Base-by-base conservation (phyloP, 30 jellyfish, hydroid and myxozoan species). In the Aurelia coerulea region DNA sequence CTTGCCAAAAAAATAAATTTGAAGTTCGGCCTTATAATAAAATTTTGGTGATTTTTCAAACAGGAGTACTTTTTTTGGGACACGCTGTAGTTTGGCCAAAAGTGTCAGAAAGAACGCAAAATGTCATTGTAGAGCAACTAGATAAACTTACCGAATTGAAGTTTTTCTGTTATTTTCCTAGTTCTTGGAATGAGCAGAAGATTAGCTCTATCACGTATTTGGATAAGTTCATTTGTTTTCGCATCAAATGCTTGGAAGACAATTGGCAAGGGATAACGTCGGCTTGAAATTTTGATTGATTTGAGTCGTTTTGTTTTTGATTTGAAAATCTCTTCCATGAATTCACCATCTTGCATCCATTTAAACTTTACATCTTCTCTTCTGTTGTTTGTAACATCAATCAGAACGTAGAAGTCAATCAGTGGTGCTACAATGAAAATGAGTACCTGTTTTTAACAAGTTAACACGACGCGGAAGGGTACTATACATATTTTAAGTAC, bases 161-260 rank as follows among this genome's bases (percentile, higher is more conserved):
- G 41, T 13, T 50, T 3, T 78, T 78, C 89, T n/a, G 60, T 39
- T 50, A 64, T 41, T 19, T 34, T 46, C 18, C 52, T 15, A 3
- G 79, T 78, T 42, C 89, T 62, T 10, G 89, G 89, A 42, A 78
- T 78, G 33, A 78, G 66, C 39, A 23, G 50, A 34, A 78, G 68
- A 15, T 37, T 50, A 19, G 64, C 65, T 54, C 89, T 78, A 0
- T 65, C 89, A 10, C 77, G 39, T 23, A 78, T 50, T 46, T 29
- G 18, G 68, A 78, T 17, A 10, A 16, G 70, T 50, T 78, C 19
- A 17, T 65, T 65, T 4, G 89, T 63, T 18, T 9, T 67, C 35
- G 32, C 29, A 32, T 62, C 79, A 66, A 16, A 62, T 14, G 85
- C 85, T 74, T 19, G 59, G 56, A 74, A 74, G 49, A 53, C 72